Percentiles rank a stretch among this genome's conserved stretches.
Evolutionary conservation across 2,113 vertebrate genomes (phyloP).

Genomic region (Colius striatus): DNA sequence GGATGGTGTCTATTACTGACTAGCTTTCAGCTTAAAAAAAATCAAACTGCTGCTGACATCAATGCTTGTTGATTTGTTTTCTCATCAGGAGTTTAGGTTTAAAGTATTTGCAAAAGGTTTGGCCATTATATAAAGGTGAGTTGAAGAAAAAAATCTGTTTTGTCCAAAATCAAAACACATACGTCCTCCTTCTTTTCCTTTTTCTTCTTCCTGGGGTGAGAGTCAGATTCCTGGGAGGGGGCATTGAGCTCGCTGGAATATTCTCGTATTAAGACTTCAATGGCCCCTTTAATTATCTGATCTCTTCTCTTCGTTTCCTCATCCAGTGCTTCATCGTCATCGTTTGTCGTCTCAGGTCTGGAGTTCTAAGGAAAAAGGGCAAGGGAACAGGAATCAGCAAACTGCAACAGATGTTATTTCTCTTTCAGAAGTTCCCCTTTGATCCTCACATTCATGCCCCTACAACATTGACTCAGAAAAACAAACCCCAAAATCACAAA

Average conservation of each 20-base stretch:
- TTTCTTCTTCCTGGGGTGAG: constrained; percentile 94
- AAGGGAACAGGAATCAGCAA: constrained; percentile 53
- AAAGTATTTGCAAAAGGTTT: constrained; percentile 65
- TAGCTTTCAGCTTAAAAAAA: constrained; percentile 55
- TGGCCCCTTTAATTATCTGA: constrained; percentile 92
- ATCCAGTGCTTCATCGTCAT: constrained; percentile 95
- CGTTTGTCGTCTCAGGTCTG: constrained; percentile 82
- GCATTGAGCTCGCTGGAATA: constrained; percentile 97
- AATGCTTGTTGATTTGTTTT: constrained; percentile 66
- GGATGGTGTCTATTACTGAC: constrained; percentile 56
- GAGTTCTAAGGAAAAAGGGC: constrained; percentile 76
- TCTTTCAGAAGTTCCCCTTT: constrained; percentile 1
- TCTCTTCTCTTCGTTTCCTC: constrained; percentile 96
- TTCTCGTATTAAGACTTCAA: constrained; percentile 95
- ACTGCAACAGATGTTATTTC: neutral
- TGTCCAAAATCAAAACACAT: constrained; percentile 80
- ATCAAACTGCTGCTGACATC: constrained; percentile 53
- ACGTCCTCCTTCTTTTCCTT: constrained; percentile 99
- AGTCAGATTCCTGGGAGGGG: constrained; percentile 92
- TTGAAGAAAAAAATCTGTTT: constrained; percentile 71
- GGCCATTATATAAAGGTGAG: constrained; percentile 74
- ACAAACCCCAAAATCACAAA: neutral
- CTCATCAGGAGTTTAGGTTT: constrained; percentile 62
- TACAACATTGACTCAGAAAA: neutral
- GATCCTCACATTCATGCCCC: neutral